Evolutionary conservation across 2,888 invertebrate genomes (phyloP).

Genomic region (Alentia gelatinosa): DNA sequence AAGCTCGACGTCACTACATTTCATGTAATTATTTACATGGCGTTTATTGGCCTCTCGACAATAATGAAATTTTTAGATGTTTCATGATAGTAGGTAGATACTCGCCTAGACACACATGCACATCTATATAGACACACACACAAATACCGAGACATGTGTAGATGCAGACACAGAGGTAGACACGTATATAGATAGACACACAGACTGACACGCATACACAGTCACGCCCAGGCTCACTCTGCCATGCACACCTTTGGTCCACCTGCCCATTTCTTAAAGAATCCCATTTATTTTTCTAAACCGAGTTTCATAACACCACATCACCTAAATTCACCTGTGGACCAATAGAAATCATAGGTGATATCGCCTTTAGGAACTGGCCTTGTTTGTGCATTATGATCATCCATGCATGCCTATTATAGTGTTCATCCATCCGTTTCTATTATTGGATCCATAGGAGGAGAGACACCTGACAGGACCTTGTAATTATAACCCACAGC

Average conservation of each 20-base stretch:
- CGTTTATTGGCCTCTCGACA: too few relatives aligned
- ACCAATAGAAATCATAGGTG: neutral
- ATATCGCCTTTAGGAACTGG: neutral
- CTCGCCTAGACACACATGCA: neutral
- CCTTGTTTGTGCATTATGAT: neutral
- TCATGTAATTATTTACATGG: too few relatives aligned
- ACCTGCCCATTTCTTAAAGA: neutral
- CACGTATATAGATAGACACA: neutral
- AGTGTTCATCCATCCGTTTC: neutral
- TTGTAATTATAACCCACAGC: neutral
- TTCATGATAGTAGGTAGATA: neutral
- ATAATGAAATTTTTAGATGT: too few relatives aligned
- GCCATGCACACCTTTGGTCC: too few relatives aligned
- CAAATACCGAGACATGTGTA: neutral
- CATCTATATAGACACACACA: neutral
- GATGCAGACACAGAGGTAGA: neutral
- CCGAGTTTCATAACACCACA: too few relatives aligned
- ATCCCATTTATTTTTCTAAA: neutral
- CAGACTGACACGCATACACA: neutral
- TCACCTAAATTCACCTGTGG: neutral
- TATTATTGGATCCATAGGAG: neutral
- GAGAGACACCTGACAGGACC: neutral
- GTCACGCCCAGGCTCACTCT: neutral
- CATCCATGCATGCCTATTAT: neutral
- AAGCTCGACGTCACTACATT: too few relatives aligned